Base-by-base conservation (phyloP, 1,140 invertebrate species). In the Belonocnema kinseyi region DNA sequence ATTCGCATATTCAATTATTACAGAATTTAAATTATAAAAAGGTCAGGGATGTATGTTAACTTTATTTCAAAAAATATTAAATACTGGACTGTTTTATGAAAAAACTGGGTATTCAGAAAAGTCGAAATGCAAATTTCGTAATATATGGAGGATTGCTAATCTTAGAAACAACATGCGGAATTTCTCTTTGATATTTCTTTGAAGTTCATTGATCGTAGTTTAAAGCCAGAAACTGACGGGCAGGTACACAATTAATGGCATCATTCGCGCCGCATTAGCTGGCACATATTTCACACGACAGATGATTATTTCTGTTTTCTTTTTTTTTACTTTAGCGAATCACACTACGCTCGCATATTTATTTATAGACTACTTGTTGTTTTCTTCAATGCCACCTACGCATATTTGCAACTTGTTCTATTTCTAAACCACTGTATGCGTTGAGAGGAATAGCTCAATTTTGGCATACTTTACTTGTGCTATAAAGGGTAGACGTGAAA, bases 371-470 rank as follows among this genome's bases (percentile, higher is more conserved):
- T 16, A 66, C 61, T 66, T 66, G 61, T 66, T 66, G 61, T 66
- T 66, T 40, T 66, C 61, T 66, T 66, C 61, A 66, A 66, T 46
- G 61, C 33, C 8, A 7, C 61, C 61, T 33, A 66, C 61, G 61
- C 33, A 33, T 46, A 46, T 66, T 66, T 16, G 21, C 33, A 4
- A n/a, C 26, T 46, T 7, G 6, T 16, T 66, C 16, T 66, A 66
- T 66, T 66, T 66, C n/a, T 46, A 46, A 13, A 33, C 4, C 26
- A 14, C 11, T 26, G 3, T 33, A 66, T 6, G 19, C 26, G 40
- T 40, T 14, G 8, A 66, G 58, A 14, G 8, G 21, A 66, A 33
- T 5, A 66, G 26, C 12, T 3, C 5, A 66, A 66, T 66, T 66
- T 66, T 5, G 10, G 12, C 26, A 19, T 61, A 0, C 17, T 61